phyloP scores from a whole-genome alignment of 2,888 invertebrate genomes.

The Cetonia aurata region DNA sequence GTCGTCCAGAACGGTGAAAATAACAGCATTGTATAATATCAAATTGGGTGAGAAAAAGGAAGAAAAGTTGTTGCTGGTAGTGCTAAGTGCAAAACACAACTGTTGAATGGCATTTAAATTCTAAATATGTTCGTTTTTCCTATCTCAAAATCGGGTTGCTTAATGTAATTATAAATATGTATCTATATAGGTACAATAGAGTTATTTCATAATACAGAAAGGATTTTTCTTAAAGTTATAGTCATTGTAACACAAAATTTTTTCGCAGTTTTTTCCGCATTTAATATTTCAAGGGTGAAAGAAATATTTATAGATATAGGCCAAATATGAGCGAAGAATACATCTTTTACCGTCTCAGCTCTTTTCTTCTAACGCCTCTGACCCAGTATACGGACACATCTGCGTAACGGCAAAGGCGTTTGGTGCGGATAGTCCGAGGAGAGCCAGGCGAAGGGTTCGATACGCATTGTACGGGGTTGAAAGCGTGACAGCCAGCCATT shows the following conservation, averaged over 20 bases:
- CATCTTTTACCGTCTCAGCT: constrained; percentile 14
- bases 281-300: not conserved
- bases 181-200: no score
- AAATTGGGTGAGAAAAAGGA: no score
- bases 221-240: not conserved
- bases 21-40: no score
- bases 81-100: no score
- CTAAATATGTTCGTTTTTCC: no score
- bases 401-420: constrained; percentile 29
- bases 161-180: no score
- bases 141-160: no score
- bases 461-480: constrained; percentile 61
- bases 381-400: constrained; percentile 32
- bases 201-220: no score
- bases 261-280: not conserved
- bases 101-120: no score
- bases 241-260: not conserved
- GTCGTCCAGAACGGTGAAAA: no score
- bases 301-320: constrained; percentile 25
- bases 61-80: no score
- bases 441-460: constrained; percentile 51
- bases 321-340: constrained; percentile 26
- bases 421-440: constrained; percentile 10
- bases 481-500: constrained; percentile 68
- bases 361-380: constrained; percentile 21